These are phyloP conservation scores for Drosophila pullipes DNA, from an alignment of 2,888 invertebrate genomes.

Conservation along the genomic window DNA sequence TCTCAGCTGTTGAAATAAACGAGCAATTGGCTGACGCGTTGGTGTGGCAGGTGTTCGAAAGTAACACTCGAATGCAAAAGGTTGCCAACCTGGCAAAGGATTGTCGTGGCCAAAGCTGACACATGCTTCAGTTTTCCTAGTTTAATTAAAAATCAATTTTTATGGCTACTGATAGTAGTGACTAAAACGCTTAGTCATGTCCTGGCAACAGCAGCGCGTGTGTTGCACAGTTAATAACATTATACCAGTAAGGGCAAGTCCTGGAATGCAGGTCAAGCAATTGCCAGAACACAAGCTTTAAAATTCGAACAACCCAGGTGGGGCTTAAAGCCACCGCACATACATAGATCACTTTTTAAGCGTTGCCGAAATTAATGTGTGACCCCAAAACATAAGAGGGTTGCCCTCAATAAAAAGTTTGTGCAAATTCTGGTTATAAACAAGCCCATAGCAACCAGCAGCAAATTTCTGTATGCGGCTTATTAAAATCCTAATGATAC, in stretches of 20 bases:
- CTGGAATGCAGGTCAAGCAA: conserved; percentile 17
- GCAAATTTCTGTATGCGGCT: conserved; percentile 59
- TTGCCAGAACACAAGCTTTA: conserved; percentile 49
- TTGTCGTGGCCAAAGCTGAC: not conserved
- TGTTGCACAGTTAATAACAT: conserved; percentile 66
- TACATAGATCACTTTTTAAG: conserved; percentile 42
- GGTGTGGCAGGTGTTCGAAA: conserved; percentile 41
- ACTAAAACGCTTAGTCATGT: conserved; percentile 64
- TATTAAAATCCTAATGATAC: conserved; percentile 77
- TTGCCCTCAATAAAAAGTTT: conserved; percentile 32
- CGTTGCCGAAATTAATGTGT: conserved; percentile 41
- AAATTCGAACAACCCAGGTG: conserved; percentile 39
- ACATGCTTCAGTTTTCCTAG: conserved; percentile 41
- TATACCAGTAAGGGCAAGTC: conserved; percentile 43
- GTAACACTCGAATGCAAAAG: conserved; percentile 37
- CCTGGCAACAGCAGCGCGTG: conserved; percentile 20
- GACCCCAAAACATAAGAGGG: conserved; percentile 39
- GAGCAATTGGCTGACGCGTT: conserved; percentile 45
- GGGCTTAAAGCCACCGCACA: conserved; percentile 22
- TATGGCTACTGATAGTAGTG: conserved; percentile 65
- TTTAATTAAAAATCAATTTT: conserved; percentile 80
- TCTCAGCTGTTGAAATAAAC: conserved; percentile 46
- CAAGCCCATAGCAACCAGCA: conserved; percentile 47
- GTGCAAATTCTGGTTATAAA: conserved; percentile 46
- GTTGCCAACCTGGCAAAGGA: conserved; percentile 26